These are phyloP conservation scores for Cataglyphis rosenhaueri DNA, from an alignment of 2,888 invertebrate species.

Conservation along the genomic window DNA sequence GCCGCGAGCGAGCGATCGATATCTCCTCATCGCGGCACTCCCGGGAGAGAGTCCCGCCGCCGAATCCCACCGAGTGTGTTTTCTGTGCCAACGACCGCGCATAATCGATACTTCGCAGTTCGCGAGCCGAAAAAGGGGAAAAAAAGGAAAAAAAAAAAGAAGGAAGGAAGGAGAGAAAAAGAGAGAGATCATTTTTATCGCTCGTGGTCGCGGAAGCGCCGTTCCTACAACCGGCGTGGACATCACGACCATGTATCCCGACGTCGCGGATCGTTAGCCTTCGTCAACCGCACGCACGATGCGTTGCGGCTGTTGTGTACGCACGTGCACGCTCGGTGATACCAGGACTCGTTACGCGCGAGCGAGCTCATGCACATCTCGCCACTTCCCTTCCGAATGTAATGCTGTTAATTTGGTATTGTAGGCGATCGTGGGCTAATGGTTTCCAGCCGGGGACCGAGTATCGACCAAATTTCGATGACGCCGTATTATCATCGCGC, in stretches of 20 bases:
- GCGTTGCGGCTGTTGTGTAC: not conserved
- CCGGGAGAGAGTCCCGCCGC: slow-evolving; percentile 34
- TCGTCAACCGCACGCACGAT: slow-evolving; percentile 22
- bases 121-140: not conserved
- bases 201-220: slow-evolving; percentile 40
- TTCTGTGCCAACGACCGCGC: slow-evolving; percentile 52
- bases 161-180: not conserved
- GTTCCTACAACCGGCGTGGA: slow-evolving; percentile 44
- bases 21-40: slow-evolving; percentile 42
- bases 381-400: slow-evolving; percentile 47
- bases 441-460: slow-evolving; percentile 45
- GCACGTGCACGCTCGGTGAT: not conserved
- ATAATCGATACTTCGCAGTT: slow-evolving; percentile 48
- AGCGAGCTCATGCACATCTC: slow-evolving; percentile 15
- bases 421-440: slow-evolving; percentile 51
- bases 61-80: slow-evolving; percentile 44
- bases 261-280: slow-evolving; percentile 50
- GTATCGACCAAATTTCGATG: slow-evolving; percentile 54
- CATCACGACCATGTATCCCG: slow-evolving; percentile 33
- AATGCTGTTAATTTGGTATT: slow-evolving; percentile 55
- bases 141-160: not conserved
- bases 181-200: slow-evolving; percentile 49
- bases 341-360: not conserved
- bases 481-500: slow-evolving; percentile 49
- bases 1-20: slow-evolving; percentile 47